Evolutionary conservation across 2,113 vertebrate genomes (phyloP).

Genomic region (Chloropsis cyanopogon): DNA sequence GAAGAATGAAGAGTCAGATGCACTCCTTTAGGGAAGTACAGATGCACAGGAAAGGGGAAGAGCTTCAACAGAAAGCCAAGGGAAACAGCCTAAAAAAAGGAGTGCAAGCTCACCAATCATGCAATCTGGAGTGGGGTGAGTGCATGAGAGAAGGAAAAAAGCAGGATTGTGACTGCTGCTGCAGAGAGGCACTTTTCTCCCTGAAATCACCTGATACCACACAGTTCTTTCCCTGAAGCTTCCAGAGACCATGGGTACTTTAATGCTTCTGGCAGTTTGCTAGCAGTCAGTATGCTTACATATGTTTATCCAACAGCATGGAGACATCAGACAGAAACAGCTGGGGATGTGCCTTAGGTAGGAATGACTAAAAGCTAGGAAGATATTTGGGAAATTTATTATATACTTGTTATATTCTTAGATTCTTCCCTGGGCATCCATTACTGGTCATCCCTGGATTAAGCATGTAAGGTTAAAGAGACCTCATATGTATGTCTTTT

Average conservation of each 20-base stretch:
- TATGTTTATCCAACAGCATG: background rate
- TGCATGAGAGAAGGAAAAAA: background rate
- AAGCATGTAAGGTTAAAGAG: background rate
- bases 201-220: background rate
- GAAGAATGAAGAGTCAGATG: background rate
- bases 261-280: background rate
- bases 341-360: background rate
- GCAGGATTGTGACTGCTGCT: background rate
- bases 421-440: background rate
- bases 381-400: background rate
- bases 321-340: background rate
- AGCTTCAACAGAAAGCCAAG: background rate
- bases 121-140: fast-evolving
- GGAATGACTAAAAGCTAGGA: background rate
- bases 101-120: background rate
- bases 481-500: fast-evolving
- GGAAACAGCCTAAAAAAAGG: background rate
- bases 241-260: background rate
- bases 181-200: background rate
- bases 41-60: background rate
- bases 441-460: background rate
- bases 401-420: background rate
- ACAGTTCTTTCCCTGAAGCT: background rate
- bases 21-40: background rate
- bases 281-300: background rate